phyloP scores from a whole-genome alignment of 2,888 invertebrate genomes.

The Pammene aurita region DNA sequence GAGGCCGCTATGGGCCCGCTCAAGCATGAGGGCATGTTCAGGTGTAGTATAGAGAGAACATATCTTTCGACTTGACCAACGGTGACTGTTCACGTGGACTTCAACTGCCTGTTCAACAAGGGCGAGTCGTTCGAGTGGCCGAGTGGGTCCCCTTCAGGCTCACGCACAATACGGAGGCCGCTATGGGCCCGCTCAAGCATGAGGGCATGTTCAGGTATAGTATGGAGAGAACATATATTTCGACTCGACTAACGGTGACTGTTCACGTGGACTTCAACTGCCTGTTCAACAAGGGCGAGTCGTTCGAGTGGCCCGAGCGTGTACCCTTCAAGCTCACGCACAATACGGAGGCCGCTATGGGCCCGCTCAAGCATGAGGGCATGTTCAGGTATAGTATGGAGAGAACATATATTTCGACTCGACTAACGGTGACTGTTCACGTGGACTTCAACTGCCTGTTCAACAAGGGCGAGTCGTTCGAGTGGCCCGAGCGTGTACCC shows the following conservation, averaged over 20 bases:
- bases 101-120: conserved; percentile 98
- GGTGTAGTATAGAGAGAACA: conserved; percentile 84
- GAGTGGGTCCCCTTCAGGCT: conserved; percentile 96
- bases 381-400: conserved; percentile 82
- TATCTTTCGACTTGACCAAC: conserved; percentile 93
- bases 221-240: conserved; percentile 95
- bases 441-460: conserved; percentile 99
- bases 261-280: conserved; percentile 99
- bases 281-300: conserved; percentile 96
- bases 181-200: conserved; percentile 96
- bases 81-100: conserved; percentile 99
- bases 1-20: conserved; percentile 97
- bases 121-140: conserved; percentile 93
- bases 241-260: conserved; percentile 95
- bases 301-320: conserved; percentile 93
- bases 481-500: conserved; percentile 93
- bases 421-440: conserved; percentile 96
- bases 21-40: conserved; percentile 94
- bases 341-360: conserved; percentile 98
- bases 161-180: conserved; percentile 98
- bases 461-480: conserved; percentile 94
- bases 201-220: conserved; percentile 91
- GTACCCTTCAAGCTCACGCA: conserved; percentile 98
- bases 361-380: conserved; percentile 96
- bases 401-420: conserved; percentile 95